These are phyloP conservation scores for Atethmia centrago DNA, from an alignment of 2,888 invertebrate genomes.

Conservation along the genomic window DNA sequence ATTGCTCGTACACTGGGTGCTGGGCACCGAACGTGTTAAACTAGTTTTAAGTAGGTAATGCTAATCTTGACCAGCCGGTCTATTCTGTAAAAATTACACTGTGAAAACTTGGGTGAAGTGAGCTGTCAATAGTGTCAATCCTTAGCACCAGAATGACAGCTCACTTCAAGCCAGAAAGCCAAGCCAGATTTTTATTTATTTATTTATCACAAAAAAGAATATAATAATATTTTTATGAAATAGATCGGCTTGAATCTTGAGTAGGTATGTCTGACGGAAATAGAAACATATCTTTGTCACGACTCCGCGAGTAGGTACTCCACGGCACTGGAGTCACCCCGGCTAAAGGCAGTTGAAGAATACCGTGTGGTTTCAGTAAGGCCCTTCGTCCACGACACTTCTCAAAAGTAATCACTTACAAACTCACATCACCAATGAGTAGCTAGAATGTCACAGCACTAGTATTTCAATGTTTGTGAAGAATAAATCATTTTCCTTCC, in stretches of 20 bases:
- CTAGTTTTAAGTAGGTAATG: background rate
- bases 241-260: background rate
- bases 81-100: background rate
- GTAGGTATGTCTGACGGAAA: background rate
- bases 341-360: background rate
- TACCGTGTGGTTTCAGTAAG: background rate
- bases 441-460: background rate
- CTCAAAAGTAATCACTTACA: background rate
- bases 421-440: background rate
- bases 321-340: background rate
- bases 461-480: background rate
- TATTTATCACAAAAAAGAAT: too few species aligned
- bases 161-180: background rate
- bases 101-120: background rate
- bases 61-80: background rate
- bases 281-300: background rate
- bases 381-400: background rate
- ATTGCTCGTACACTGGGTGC: too few species aligned
- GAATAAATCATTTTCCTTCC: too few species aligned
- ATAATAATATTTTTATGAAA: background rate
- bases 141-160: too few species aligned
- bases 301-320: background rate
- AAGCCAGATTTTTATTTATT: too few species aligned
- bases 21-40: too few species aligned
- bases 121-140: background rate